Conservation (phyloP, 1,140 invertebrate species). For the Pissodes strobi region DNA sequence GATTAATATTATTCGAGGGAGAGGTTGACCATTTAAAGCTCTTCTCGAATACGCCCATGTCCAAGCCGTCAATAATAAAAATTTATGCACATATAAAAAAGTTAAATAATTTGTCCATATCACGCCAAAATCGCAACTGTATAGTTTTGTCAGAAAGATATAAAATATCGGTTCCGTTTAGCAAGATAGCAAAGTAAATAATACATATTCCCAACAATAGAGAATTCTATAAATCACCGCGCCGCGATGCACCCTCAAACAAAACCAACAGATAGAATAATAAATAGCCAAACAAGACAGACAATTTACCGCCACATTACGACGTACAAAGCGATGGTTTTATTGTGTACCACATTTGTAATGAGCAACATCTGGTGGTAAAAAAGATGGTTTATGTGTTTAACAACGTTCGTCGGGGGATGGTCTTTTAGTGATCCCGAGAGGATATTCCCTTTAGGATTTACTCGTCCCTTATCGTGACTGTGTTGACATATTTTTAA, state of each 20-base stretch:
- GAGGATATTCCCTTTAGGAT: conserved; percentile 12
- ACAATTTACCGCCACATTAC: conserved; percentile 54
- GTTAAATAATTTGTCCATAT: too few species aligned
- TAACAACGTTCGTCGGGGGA: conserved; percentile 24
- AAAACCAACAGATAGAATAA: conserved; percentile 45
- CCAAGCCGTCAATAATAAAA: too few species aligned
- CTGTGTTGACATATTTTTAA: too few species aligned
- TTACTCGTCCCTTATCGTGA: conserved; percentile 8
- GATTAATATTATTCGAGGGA: too few species aligned
- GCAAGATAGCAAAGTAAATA: too few species aligned
- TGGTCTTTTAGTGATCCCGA: conserved; percentile 13
- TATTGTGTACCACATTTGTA: conserved; percentile 41
- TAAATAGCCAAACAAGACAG: conserved; percentile 50
- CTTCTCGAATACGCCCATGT: too few species aligned
- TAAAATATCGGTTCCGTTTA: too few species aligned
- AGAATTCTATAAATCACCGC: conserved; percentile 38
- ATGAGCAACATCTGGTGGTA: conserved; percentile 53
- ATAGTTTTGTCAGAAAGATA: too few species aligned
- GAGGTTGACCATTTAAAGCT: too few species aligned
- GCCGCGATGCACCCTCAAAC: conserved; percentile 29
- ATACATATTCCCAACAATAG: too few species aligned
- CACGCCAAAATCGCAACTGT: too few species aligned
- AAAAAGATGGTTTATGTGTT: conserved; percentile 40
- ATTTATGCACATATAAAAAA: too few species aligned
- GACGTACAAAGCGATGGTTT: conserved; percentile 42